A percentile compares a stretch with the other conserved stretches of the same genome.
Conservation (phyloP, 2,888 invertebrate species). For the Pogonocherus hispidulus region DNA sequence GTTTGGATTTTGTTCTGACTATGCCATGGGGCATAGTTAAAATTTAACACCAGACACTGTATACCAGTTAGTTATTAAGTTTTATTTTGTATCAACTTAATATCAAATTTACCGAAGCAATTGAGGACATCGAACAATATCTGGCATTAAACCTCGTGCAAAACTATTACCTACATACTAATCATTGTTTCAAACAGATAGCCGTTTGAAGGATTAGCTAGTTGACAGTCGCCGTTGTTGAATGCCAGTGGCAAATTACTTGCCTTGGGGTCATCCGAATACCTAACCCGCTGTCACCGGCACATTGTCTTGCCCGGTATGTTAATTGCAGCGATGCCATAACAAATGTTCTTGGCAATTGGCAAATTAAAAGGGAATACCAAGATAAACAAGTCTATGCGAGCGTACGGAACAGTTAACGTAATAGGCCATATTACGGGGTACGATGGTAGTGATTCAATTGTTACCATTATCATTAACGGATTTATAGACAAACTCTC, state of each 20-base stretch:
- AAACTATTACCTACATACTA: slow-evolving; percentile 20
- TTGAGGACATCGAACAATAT: background rate
- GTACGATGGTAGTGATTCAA: background rate
- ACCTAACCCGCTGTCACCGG: slow-evolving; percentile 56
- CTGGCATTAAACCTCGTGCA: background rate
- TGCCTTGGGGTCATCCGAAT: slow-evolving; percentile 51
- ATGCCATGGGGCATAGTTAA: no score
- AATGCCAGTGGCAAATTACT: slow-evolving; percentile 54
- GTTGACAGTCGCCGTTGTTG: slow-evolving; percentile 49
- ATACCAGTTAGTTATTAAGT: no score
- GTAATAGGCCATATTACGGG: slow-evolving; percentile 20
- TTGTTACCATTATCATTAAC: no score
- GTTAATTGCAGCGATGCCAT: slow-evolving; percentile 43
- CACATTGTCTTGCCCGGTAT: slow-evolving; percentile 49
- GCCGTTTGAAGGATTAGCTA: slow-evolving; percentile 52
- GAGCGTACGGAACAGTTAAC: background rate
- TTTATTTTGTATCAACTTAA: background rate
- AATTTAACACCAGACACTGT: no score
- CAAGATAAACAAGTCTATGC: slow-evolving; percentile 32
- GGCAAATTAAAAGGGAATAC: slow-evolving; percentile 38
- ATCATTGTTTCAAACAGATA: slow-evolving; percentile 16
- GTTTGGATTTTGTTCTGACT: no score
- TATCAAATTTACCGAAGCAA: background rate
- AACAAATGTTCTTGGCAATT: slow-evolving; percentile 45
- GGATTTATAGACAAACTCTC: no score